Percentiles rank a stretch among this genome's conserved stretches.
phyloP scores from a whole-genome alignment of 2,113 vertebrate genomes.

The Rhineura floridana region DNA sequence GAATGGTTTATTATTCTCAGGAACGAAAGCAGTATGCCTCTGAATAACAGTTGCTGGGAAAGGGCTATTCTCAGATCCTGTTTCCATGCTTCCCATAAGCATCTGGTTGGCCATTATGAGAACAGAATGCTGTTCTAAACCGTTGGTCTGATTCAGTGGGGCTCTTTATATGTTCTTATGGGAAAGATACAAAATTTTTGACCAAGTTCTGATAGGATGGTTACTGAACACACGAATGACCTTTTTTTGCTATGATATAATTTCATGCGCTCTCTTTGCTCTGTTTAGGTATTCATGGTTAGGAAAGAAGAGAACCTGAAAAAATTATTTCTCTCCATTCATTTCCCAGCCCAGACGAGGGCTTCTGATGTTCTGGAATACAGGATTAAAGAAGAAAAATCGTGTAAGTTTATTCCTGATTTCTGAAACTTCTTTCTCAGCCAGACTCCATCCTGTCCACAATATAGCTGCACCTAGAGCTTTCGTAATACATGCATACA shows the following conservation, averaged over 20 bases:
- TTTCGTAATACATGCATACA: neutral
- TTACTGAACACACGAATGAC: neutral
- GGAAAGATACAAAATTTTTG: neutral
- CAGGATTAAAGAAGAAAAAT: constrained; percentile 85
- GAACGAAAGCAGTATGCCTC: no score
- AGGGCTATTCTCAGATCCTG: no score
- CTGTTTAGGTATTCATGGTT: constrained; percentile 82
- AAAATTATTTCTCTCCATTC: constrained; percentile 80
- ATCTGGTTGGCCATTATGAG: no score
- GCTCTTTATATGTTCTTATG: no score
- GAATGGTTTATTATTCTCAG: no score
- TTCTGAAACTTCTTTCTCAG: constrained; percentile 1
- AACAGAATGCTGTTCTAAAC: no score
- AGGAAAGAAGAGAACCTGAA: constrained; percentile 74
- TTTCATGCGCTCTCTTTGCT: constrained; percentile 24
- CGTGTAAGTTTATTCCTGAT: constrained; percentile 75
- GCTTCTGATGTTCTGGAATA: constrained; percentile 74
- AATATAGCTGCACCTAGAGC: neutral
- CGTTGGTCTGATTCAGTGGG: no score
- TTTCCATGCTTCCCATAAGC: no score
- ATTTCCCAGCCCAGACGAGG: constrained; percentile 73
- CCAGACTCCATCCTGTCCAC: neutral
- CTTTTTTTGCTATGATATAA: neutral
- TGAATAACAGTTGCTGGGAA: no score
- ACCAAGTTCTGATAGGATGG: neutral